Evolutionary conservation across 2,113 vertebrate species (phyloP).

Genomic region (Procavia capensis): DNA sequence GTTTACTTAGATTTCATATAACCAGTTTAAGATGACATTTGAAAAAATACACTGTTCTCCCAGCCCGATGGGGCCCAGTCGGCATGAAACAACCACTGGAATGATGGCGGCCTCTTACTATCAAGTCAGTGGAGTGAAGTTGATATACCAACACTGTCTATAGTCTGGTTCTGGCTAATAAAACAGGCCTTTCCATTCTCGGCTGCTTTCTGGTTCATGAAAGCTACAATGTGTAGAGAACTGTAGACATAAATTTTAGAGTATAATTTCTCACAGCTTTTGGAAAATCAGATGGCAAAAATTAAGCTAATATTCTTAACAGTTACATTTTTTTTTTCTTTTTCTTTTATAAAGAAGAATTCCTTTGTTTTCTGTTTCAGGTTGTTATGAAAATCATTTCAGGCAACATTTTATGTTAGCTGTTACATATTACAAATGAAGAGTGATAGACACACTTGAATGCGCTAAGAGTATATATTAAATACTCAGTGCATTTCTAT

Average conservation of each 20-base stretch:
- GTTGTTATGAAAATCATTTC: background rate
- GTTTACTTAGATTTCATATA: background rate
- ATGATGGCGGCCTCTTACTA: background rate
- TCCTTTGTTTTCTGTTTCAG: background rate
- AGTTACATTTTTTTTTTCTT: background rate
- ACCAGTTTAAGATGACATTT: slow-evolving; percentile 9
- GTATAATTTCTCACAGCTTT: background rate
- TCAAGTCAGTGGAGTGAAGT: background rate
- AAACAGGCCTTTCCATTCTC: background rate
- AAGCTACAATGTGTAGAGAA: background rate
- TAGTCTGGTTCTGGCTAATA: slow-evolving; percentile 25
- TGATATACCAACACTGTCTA: background rate
- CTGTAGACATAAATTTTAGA: background rate
- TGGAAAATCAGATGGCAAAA: background rate
- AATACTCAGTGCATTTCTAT: background rate
- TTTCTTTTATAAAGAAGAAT: background rate
- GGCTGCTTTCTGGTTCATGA: background rate
- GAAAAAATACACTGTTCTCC: background rate
- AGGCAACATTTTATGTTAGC: background rate
- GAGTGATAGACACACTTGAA: too few relatives aligned
- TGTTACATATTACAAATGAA: background rate
- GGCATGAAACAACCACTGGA: background rate
- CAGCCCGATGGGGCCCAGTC: background rate
- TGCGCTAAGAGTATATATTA: background rate
- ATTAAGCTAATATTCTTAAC: background rate